phyloP scores from a whole-genome alignment of 2,888 invertebrate genomes.

The Bugula neritina region DNA sequence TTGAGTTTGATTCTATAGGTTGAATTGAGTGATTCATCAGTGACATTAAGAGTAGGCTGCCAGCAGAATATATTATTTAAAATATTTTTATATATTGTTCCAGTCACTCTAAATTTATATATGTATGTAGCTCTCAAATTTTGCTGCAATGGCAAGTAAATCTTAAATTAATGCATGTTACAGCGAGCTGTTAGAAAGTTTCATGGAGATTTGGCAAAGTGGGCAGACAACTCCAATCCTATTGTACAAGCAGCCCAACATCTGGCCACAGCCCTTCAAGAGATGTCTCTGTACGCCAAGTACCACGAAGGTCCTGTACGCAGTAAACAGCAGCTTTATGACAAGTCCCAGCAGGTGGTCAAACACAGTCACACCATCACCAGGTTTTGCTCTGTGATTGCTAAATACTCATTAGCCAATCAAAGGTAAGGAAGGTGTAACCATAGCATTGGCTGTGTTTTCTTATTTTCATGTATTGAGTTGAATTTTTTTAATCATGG shows the following conservation, averaged over 20 bases:
- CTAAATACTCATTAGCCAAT: conserved; percentile 15
- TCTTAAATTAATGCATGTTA: too few species aligned
- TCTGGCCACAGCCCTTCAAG: not conserved
- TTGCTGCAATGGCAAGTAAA: too few species aligned
- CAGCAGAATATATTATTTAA: too few species aligned
- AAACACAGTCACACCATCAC: not conserved
- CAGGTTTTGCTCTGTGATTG: not conserved
- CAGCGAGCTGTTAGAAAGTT: conserved; percentile 4
- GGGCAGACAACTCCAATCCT: conserved; percentile 8
- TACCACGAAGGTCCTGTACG: not conserved
- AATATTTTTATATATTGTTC: too few species aligned
- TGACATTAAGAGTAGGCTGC: too few species aligned
- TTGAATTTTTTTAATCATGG: too few species aligned
- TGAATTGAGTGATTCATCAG: too few species aligned
- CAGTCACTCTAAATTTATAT: too few species aligned
- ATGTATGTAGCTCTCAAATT: too few species aligned
- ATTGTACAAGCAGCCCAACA: not conserved
- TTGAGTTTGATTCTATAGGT: too few species aligned
- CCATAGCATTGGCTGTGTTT: too few species aligned
- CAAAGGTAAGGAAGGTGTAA: not conserved
- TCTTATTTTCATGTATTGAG: too few species aligned
- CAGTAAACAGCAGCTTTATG: not conserved
- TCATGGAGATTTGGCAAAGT: not conserved
- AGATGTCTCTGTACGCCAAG: conserved; percentile 16
- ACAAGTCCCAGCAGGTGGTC: conserved; percentile 10